Evolutionary conservation across 2,113 vertebrate species (phyloP).

Genomic region (Dromiciops gliroides): DNA sequence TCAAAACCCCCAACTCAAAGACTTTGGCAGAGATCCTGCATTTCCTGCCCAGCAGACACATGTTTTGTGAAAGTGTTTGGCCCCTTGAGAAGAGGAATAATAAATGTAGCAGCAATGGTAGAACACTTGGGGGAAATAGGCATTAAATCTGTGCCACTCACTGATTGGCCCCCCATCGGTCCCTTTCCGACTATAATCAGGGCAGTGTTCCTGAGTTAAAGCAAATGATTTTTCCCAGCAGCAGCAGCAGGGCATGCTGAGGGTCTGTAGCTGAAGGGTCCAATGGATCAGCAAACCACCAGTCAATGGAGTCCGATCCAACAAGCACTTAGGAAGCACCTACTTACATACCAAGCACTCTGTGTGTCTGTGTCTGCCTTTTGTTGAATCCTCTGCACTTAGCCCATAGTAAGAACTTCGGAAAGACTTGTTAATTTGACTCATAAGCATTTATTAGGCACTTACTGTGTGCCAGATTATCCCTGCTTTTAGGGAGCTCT

Average conservation of each 20-base stretch:
- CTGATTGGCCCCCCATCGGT: background rate
- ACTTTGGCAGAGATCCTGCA: background rate
- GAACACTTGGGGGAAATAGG: background rate
- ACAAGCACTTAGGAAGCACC: background rate
- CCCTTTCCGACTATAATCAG: slow-evolving; percentile 9
- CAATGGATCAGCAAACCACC: background rate
- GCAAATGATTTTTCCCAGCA: slow-evolving; percentile 6
- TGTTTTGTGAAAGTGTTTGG: background rate
- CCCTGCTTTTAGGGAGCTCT: background rate
- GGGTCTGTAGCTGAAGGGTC: background rate
- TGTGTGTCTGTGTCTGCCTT: background rate
- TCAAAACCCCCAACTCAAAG: background rate
- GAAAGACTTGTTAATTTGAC: background rate
- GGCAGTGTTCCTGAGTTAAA: background rate
- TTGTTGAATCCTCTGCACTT: background rate
- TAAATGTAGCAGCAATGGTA: background rate
- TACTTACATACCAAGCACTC: background rate
- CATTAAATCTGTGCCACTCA: background rate
- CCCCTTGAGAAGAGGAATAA: background rate
- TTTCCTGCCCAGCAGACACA: background rate
- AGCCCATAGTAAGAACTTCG: background rate
- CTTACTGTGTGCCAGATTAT: background rate
- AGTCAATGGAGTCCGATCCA: background rate
- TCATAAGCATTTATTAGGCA: background rate
- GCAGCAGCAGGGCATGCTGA: background rate